A percentile compares a stretch with the other conserved stretches of the same genome.
Evolutionary conservation across 2,113 vertebrate genomes (phyloP).

Genomic region (Ictidomys tridecemlineatus): DNA sequence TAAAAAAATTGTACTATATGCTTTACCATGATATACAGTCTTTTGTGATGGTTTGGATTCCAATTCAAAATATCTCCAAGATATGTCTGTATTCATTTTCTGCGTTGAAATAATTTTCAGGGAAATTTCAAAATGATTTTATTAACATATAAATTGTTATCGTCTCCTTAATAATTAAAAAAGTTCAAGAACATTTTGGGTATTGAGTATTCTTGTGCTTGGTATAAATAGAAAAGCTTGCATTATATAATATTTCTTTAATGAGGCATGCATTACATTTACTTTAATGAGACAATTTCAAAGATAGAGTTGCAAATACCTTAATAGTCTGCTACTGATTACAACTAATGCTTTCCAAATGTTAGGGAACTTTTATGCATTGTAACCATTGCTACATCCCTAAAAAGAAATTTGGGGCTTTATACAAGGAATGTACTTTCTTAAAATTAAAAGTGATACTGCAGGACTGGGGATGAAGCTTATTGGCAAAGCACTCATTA

Average conservation of each 20-base stretch:
- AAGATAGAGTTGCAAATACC: conserved; percentile 62
- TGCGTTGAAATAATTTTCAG: conserved; percentile 17
- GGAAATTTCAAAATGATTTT: neutral
- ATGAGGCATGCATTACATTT: conserved; percentile 62
- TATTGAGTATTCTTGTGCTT: conserved; percentile 26
- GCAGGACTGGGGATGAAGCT: neutral
- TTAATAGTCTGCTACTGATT: conserved; percentile 59
- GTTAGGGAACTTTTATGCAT: neutral
- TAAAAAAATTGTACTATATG: neutral
- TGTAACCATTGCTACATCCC: neutral
- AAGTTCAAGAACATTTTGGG: conserved; percentile 1
- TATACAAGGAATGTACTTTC: neutral
- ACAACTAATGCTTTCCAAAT: conserved; percentile 64
- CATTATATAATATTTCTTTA: conserved; percentile 68
- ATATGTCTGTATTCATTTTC: neutral
- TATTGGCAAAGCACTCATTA: neutral
- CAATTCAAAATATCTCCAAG: neutral
- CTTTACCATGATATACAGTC: neutral
- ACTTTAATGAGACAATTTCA: conserved; percentile 66
- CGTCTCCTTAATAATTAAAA: conserved; percentile 39
- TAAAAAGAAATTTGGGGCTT: conserved; percentile 37
- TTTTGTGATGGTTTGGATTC: neutral
- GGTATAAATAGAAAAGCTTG: conserved; percentile 9
- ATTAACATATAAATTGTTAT: conserved; percentile 20
- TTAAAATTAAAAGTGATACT: neutral